phyloP scores from a whole-genome alignment of 2,113 vertebrate species.

The Syrmaticus mikado region DNA sequence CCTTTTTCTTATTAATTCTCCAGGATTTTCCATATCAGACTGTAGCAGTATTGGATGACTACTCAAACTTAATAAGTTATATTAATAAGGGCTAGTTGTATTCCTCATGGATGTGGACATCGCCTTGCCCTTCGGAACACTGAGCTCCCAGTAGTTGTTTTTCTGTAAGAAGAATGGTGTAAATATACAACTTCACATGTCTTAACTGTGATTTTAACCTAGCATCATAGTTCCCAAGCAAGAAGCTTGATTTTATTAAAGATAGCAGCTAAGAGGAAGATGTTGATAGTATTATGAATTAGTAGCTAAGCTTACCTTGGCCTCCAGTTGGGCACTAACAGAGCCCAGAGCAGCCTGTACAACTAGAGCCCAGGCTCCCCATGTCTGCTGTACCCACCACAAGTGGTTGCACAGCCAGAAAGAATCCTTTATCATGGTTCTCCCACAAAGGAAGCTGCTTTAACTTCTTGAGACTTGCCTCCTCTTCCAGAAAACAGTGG shows the following conservation, averaged over 20 bases:
- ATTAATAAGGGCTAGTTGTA: too few species aligned
- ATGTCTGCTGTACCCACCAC: accelerated
- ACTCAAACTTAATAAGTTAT: neutral
- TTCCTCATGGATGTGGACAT: too few species aligned
- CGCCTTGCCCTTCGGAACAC: accelerated
- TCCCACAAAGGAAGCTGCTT: neutral
- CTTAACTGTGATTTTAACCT: neutral
- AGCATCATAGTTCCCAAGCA: accelerated
- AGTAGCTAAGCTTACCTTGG: neutral
- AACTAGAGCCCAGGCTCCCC: neutral
- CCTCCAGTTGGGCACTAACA: accelerated
- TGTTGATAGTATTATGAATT: accelerated
- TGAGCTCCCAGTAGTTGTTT: accelerated
- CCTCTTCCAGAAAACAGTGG: neutral
- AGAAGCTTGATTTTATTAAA: neutral
- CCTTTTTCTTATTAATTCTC: neutral
- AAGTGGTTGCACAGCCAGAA: neutral
- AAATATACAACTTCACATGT: accelerated
- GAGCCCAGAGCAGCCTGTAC: neutral
- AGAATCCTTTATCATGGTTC: accelerated
- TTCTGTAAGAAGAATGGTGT: accelerated
- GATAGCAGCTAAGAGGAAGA: neutral
- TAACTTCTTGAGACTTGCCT: neutral
- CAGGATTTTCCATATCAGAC: neutral
- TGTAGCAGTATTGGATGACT: neutral